phyloP scores from a whole-genome alignment of 1,140 invertebrate species.

The Prorops nasuta region DNA sequence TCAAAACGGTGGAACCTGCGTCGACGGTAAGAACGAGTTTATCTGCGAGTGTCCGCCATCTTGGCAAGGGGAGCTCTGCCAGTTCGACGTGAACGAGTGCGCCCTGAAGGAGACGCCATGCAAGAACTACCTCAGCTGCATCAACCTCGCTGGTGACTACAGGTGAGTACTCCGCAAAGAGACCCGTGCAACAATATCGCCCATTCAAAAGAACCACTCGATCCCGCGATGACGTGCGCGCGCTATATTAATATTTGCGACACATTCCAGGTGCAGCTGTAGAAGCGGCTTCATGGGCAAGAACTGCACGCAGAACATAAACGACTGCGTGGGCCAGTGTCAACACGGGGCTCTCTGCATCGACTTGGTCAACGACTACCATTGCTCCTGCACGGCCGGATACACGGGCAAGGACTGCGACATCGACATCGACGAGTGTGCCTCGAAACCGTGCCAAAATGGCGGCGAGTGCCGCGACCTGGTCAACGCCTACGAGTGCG shows the following conservation, averaged over 20 bases:
- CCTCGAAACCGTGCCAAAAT: constrained; percentile 77
- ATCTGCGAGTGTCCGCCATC: constrained; percentile 75
- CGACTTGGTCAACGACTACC: constrained; percentile 79
- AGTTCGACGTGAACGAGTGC: constrained; percentile 65
- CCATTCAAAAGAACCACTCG: no score
- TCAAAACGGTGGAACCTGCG: constrained; percentile 83
- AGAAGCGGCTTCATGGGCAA: constrained; percentile 83
- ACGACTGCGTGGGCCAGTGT: constrained; percentile 86
- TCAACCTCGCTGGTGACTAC: constrained; percentile 81
- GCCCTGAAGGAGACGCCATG: constrained; percentile 63
- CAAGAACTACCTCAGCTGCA: constrained; percentile 78
- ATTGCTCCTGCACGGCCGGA: constrained; percentile 77
- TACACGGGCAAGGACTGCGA: constrained; percentile 75
- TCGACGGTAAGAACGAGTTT: constrained; percentile 73
- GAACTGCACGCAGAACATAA: constrained; percentile 85
- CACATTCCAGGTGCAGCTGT: constrained; percentile 72
- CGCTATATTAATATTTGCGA: no score
- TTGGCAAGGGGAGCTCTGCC: constrained; percentile 80
- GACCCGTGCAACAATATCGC: no score
- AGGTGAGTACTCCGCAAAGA: constrained; percentile 52
- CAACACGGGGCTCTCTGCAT: constrained; percentile 83
- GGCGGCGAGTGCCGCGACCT: constrained; percentile 81
- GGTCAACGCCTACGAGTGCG: constrained; percentile 77
- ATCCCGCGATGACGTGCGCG: no score
- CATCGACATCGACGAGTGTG: constrained; percentile 72